phyloP scores from a whole-genome alignment of 2,113 vertebrate genomes.

The Turdus rufiventris region DNA sequence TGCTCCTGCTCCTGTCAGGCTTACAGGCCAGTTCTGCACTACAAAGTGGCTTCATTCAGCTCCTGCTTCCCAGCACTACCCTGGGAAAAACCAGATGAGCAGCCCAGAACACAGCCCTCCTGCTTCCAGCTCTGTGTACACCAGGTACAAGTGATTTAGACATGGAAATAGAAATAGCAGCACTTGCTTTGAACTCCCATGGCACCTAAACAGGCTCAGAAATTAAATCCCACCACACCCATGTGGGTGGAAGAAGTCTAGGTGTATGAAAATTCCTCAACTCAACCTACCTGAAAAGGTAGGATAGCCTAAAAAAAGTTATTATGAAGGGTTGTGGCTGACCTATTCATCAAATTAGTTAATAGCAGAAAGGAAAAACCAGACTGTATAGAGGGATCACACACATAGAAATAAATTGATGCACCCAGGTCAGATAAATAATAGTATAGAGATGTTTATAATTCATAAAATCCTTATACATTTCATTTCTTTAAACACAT shows the following conservation, averaged over 20 bases:
- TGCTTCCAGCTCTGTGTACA: neutral
- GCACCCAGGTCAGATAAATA: neutral
- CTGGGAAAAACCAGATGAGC: slow-evolving; percentile 1
- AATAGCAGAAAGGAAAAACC: neutral
- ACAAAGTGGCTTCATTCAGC: neutral
- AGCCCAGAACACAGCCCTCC: neutral
- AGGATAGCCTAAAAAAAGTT: neutral
- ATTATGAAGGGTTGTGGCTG: neutral
- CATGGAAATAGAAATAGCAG: neutral
- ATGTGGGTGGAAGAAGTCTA: slow-evolving; percentile 23
- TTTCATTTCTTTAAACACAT: neutral
- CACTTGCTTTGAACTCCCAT: slow-evolving; percentile 27
- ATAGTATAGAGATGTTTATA: neutral
- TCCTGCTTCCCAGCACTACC: neutral
- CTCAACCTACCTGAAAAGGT: slow-evolving; percentile 40
- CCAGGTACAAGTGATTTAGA: neutral
- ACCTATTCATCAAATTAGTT: neutral
- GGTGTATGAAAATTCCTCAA: slow-evolving; percentile 24
- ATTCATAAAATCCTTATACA: neutral
- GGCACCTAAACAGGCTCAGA: neutral
- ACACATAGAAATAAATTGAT: neutral
- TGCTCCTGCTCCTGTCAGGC: neutral
- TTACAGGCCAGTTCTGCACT: neutral
- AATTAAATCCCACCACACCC: slow-evolving; percentile 50
- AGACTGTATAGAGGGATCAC: neutral